Percentiles rank a stretch among this genome's conserved stretches.
These are phyloP conservation scores for Dromius quadrimaculatus DNA, from an alignment of 2,888 invertebrate species.

Conservation along the genomic window DNA sequence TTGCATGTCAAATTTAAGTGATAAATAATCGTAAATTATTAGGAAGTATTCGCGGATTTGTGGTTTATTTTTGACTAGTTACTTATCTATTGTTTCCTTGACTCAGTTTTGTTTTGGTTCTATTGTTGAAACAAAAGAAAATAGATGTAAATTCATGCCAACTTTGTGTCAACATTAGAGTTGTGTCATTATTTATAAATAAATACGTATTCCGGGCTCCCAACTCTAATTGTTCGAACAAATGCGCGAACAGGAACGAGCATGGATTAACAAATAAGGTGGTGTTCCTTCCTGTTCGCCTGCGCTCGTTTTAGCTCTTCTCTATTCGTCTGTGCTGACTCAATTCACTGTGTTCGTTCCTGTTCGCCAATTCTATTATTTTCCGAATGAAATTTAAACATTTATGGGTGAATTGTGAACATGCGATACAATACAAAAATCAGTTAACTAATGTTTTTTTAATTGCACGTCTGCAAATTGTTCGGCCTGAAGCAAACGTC, in stretches of 20 bases:
- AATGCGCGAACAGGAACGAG: neutral
- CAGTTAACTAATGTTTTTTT: constrained; percentile 46
- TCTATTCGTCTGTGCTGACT: too few relatives aligned
- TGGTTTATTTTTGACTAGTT: constrained; percentile 36
- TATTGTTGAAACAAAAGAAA: constrained; percentile 23
- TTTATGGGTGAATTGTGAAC: too few relatives aligned
- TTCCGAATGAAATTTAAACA: too few relatives aligned
- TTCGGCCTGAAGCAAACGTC: neutral
- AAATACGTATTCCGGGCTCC: neutral
- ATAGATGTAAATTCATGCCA: constrained; percentile 16
- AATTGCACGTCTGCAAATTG: constrained; percentile 42
- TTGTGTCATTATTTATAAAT: constrained; percentile 2
- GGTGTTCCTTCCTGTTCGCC: too few relatives aligned
- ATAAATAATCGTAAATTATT: constrained; percentile 17
- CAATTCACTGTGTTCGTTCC: too few relatives aligned
- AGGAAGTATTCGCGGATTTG: constrained; percentile 4
- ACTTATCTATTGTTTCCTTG: constrained; percentile 28
- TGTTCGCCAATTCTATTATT: too few relatives aligned
- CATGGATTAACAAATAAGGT: too few relatives aligned
- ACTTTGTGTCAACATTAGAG: constrained; percentile 8
- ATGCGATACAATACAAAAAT: too few relatives aligned
- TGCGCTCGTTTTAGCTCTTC: too few relatives aligned
- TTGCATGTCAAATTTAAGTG: constrained; percentile 1
- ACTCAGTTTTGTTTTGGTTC: constrained; percentile 25
- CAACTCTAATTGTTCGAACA: neutral